Evolutionary conservation across 2,797 vertebrate species (phyloP).

Genomic region (Tamandua tetradactyla): DNA sequence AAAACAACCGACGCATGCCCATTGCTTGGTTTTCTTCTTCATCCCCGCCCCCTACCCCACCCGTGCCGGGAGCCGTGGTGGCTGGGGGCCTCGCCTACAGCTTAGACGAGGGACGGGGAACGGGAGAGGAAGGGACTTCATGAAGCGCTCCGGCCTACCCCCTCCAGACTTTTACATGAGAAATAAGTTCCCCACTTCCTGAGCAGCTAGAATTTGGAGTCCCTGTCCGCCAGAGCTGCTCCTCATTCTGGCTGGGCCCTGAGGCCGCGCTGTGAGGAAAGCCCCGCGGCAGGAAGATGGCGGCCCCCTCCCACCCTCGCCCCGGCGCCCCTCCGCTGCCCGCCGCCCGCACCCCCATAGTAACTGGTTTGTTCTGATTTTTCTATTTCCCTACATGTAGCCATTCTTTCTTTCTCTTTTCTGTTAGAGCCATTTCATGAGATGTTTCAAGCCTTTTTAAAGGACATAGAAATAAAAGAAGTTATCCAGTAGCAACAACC

Average conservation of each 20-base stretch:
- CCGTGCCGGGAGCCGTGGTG: not conserved
- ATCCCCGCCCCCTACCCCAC: not conserved
- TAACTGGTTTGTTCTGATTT: constrained; percentile 38
- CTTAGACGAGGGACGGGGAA: not conserved
- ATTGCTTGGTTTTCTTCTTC: not conserved
- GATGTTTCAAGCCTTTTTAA: constrained; percentile 29
- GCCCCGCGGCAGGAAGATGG: not conserved
- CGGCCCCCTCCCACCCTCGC: no score
- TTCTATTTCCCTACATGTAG: constrained; percentile 23
- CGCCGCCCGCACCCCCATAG: not conserved
- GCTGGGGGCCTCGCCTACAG: not conserved
- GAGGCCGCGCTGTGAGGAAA: not conserved
- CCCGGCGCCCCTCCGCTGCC: not conserved
- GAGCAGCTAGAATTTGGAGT: not conserved
- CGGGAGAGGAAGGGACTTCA: not conserved
- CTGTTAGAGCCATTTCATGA: constrained; percentile 28
- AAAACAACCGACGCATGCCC: not conserved
- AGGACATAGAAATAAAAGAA: constrained; percentile 55
- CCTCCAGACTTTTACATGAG: not conserved
- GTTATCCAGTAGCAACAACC: constrained; percentile 52
- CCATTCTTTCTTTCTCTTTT: constrained; percentile 41
- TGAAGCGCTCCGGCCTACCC: not conserved
- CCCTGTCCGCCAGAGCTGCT: not conserved
- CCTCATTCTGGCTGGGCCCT: not conserved
- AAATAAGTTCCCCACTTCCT: not conserved